A percentile compares a stretch with the other conserved stretches of the same genome.
Conservation (phyloP, 2,113 vertebrate genomes). For the Paralichthys olivaceus region DNA sequence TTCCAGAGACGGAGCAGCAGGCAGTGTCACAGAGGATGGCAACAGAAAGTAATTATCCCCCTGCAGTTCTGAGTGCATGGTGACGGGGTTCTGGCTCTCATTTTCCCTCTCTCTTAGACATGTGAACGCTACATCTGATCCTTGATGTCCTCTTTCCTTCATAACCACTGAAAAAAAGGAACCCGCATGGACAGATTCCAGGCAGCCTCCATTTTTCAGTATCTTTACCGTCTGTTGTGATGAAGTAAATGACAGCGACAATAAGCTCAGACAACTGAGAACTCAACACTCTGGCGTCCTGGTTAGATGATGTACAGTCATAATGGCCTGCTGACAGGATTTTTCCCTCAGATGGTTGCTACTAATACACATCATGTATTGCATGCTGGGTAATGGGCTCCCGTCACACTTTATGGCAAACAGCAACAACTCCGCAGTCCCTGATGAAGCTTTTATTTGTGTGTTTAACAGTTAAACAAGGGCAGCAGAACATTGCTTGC, state of each 20-base stretch:
- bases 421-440: slow-evolving; percentile 13
- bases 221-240: slow-evolving; percentile 20
- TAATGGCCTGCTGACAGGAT: slow-evolving; percentile 42
- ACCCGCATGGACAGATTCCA: not conserved
- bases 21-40: slow-evolving; percentile 87
- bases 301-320: slow-evolving; percentile 39
- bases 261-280: slow-evolving; percentile 30
- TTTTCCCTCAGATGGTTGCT: slow-evolving; percentile 49
- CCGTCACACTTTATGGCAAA: slow-evolving; percentile 48
- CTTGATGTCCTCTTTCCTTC: slow-evolving; percentile 32
- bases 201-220: slow-evolving; percentile 1
- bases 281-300: not conserved
- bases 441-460: slow-evolving; percentile 37
- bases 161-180: slow-evolving; percentile 32
- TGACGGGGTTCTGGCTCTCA: slow-evolving; percentile 87
- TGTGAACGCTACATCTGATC: slow-evolving; percentile 49
- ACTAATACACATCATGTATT: slow-evolving; percentile 68
- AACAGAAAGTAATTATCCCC: slow-evolving; percentile 93
- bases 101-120: slow-evolving; percentile 51
- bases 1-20: slow-evolving; percentile 86
- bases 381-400: slow-evolving; percentile 76
- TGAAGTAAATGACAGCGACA: slow-evolving; percentile 46
- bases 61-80: slow-evolving; percentile 85
- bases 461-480: not conserved
- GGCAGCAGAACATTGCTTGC: slow-evolving; percentile 18